Evolutionary conservation across 2,797 vertebrate genomes (phyloP).

Genomic region (Microtus agrestis): DNA sequence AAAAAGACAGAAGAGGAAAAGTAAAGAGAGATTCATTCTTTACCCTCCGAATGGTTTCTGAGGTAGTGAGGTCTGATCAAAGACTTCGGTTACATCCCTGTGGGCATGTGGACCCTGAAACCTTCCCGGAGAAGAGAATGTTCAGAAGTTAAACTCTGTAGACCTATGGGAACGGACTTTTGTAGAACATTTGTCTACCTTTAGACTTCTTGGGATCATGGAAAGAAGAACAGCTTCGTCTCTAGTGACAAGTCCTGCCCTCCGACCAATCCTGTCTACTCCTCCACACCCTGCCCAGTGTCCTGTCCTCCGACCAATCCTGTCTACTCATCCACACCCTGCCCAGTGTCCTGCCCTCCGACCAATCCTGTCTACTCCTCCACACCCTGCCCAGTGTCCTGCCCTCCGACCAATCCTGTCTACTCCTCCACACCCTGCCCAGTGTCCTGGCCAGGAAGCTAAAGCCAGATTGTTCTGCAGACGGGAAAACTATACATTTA

Average conservation of each 20-base stretch:
- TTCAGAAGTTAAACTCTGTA: background rate
- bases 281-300: background rate
- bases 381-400: no score
- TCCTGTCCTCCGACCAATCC: no score
- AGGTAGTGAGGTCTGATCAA: background rate
- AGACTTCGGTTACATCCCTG: accelerated
- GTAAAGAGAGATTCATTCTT: background rate
- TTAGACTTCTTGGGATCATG: slow-evolving; percentile 1
- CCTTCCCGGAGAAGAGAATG: background rate
- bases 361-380: background rate
- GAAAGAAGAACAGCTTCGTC: background rate
- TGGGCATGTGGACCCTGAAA: background rate
- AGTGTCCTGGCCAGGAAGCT: background rate
- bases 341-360: background rate
- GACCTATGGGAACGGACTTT: background rate
- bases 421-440: background rate
- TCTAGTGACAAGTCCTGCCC: background rate
- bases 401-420: background rate
- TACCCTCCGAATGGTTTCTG: no score
- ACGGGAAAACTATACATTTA: background rate
- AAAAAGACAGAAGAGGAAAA: background rate
- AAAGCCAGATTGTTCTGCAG: background rate
- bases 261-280: background rate
- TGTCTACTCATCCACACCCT: background rate
- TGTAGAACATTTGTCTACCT: background rate